These are phyloP conservation scores for Petrocephalus microphthalmus DNA, from an alignment of 2,113 vertebrate genomes.

Conservation along the genomic window DNA sequence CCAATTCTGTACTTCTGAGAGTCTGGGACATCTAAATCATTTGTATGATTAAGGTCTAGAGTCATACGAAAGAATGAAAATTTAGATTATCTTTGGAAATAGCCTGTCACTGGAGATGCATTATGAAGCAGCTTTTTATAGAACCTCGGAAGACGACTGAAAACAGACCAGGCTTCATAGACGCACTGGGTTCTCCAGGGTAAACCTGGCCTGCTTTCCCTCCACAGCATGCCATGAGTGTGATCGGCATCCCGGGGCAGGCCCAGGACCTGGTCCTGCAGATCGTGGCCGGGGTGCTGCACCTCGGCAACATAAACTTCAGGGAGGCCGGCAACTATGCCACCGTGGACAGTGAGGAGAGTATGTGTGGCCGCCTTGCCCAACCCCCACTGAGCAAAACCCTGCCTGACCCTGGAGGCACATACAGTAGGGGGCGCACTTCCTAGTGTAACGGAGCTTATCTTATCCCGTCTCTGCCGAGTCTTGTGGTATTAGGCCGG, in stretches of 20 bases:
- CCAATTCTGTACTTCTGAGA: neutral
- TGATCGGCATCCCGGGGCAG: conserved; percentile 82
- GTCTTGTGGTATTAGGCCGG: conserved; percentile 42
- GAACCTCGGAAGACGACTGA: neutral
- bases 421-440: neutral
- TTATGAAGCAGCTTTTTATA: neutral
- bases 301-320: conserved; percentile 92
- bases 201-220: neutral
- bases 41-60: neutral
- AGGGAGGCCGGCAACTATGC: conserved; percentile 93
- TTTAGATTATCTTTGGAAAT: neutral
- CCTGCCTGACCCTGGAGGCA: conserved; percentile 34
- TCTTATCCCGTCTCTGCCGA: neutral
- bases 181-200: neutral
- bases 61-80: neutral
- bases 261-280: conserved; percentile 81
- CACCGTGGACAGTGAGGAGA: conserved; percentile 90
- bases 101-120: neutral
- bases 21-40: neutral
- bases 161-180: neutral
- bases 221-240: conserved; percentile 85
- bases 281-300: conserved; percentile 87
- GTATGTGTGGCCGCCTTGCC: conserved; percentile 61
- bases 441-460: neutral
- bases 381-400: neutral